A percentile compares a stretch with the other conserved stretches of the same genome.
Conservation (phyloP, 2,888 invertebrate genomes). For the Iphiclides podalirius region DNA sequence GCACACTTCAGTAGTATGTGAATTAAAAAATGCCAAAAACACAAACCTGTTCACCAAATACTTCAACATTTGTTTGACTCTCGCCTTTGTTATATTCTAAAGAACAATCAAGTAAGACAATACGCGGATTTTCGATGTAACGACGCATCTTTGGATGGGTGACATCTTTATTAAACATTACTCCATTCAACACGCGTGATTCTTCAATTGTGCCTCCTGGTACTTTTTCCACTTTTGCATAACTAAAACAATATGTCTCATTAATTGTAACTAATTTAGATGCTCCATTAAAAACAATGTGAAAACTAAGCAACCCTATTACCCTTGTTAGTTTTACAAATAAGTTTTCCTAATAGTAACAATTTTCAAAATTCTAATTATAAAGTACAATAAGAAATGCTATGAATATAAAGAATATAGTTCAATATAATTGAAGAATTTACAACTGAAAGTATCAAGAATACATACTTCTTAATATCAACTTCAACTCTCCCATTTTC, state of each 20-base stretch:
- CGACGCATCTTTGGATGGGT: slow-evolving; percentile 98
- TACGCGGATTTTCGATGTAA: slow-evolving; percentile 96
- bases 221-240: slow-evolving; percentile 96
- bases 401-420: no score
- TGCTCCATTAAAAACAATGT: no score
- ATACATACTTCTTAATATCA: slow-evolving; percentile 92
- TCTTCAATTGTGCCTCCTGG: slow-evolving; percentile 98
- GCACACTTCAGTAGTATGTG: no score
- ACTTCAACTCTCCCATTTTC: slow-evolving; percentile 96
- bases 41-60: slow-evolving; percentile 92
- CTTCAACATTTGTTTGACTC: slow-evolving; percentile 98
- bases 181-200: slow-evolving; percentile 93
- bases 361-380: no score
- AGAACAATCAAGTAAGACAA: slow-evolving; percentile 95
- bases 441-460: no score
- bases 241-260: slow-evolving; percentile 62
- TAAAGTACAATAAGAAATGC: no score
- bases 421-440: no score
- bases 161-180: slow-evolving; percentile 99
- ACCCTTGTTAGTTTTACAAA: no score
- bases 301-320: no score
- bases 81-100: slow-evolving; percentile 99
- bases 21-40: no score
- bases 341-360: no score
- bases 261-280: no score